Evolutionary conservation across 2,113 vertebrate genomes (phyloP).

Genomic region (Anoura caudifer): DNA sequence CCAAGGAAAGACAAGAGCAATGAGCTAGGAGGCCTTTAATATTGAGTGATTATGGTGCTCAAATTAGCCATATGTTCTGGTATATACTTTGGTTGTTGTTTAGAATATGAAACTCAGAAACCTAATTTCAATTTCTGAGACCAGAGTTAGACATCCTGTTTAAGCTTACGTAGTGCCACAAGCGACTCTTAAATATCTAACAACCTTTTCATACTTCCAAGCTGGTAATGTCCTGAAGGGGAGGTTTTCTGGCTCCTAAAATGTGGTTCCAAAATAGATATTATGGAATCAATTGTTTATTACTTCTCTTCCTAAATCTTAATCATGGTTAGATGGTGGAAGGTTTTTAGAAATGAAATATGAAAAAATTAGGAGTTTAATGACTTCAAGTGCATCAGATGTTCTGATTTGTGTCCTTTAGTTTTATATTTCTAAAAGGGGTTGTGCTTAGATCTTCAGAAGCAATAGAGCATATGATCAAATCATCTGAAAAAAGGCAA

Average conservation of each 20-base stretch:
- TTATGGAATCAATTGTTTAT: neutral
- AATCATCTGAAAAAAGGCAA: neutral
- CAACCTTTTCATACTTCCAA: neutral
- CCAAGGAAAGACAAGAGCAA: neutral
- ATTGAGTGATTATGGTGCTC: neutral
- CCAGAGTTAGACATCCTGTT: neutral
- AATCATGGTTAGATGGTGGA: neutral
- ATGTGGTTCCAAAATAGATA: neutral
- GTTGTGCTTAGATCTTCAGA: neutral
- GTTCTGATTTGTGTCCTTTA: neutral
- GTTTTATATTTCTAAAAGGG: neutral
- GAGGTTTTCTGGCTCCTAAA: neutral
- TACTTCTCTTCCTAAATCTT: neutral
- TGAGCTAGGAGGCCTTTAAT: neutral
- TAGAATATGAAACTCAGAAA: neutral
- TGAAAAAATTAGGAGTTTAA: neutral
- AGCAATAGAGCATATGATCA: neutral
- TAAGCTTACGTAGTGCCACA: neutral
- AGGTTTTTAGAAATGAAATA: neutral
- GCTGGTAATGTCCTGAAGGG: neutral
- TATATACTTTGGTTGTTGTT: neutral
- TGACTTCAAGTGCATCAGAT: neutral
- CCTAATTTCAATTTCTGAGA: neutral
- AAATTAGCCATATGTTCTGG: neutral
- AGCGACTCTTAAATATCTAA: neutral